Percentiles rank a stretch among this genome's conserved stretches.
These are phyloP conservation scores for Sciurus niger DNA, from an alignment of 2,113 vertebrate species.

Conservation along the genomic window DNA sequence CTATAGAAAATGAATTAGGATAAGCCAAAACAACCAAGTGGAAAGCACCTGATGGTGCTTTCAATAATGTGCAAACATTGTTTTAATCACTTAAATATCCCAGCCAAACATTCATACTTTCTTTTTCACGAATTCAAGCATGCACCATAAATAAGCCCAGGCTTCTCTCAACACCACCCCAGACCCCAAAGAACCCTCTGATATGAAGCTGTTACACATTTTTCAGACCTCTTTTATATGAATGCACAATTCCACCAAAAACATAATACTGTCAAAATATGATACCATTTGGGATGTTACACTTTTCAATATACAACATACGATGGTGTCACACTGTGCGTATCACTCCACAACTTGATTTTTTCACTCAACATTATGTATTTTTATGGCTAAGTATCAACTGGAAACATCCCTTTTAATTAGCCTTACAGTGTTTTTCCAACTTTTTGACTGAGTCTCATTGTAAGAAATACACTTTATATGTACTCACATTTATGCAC, in stretches of 20 bases:
- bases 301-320: not conserved
- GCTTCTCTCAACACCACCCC: not conserved
- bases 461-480: not conserved
- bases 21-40: not conserved
- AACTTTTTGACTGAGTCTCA: not conserved
- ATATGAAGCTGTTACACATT: not conserved
- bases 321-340: not conserved
- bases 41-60: not conserved
- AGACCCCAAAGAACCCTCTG: not conserved
- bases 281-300: not conserved
- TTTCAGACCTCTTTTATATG: not conserved
- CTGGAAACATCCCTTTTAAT: not conserved
- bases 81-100: not conserved
- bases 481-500: constrained; percentile 29
- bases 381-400: not conserved
- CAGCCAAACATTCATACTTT: constrained; percentile 24
- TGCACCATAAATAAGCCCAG: not conserved
- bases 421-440: not conserved
- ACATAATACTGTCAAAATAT: not conserved
- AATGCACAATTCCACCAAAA: not conserved
- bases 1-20: not conserved
- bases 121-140: constrained; percentile 25
- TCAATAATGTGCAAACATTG: not conserved
- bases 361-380: not conserved
- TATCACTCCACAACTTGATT: not conserved